Percentiles rank a stretch among this genome's conserved stretches.
Evolutionary conservation across 1,140 invertebrate genomes (phyloP).

Genomic region (Neodiprion virginianus): DNA sequence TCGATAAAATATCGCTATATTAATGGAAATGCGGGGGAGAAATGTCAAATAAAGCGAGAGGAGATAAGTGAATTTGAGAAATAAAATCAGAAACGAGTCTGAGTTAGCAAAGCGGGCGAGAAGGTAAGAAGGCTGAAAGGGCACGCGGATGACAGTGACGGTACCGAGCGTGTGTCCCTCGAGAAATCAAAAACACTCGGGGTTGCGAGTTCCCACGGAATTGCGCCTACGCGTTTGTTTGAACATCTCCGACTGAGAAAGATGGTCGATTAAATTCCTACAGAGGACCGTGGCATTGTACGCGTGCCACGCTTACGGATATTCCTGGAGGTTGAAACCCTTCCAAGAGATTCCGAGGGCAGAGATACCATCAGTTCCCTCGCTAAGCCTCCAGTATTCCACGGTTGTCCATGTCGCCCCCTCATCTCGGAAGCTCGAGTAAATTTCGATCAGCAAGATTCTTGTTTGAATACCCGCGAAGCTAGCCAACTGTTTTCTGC

Average conservation of each 20-base stretch:
- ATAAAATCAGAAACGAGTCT: too few species aligned
- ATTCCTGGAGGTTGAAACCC: background rate
- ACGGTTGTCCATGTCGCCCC: too few species aligned
- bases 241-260: background rate
- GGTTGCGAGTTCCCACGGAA: background rate
- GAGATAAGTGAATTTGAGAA: too few species aligned
- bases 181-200: background rate
- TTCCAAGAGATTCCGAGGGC: background rate
- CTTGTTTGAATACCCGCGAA: conserved; percentile 1
- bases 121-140: too few species aligned
- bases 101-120: too few species aligned
- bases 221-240: background rate
- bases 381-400: background rate
- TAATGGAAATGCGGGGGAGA: too few species aligned
- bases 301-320: background rate
- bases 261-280: conserved; percentile 4
- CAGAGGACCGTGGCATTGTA: background rate
- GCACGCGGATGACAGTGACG: too few species aligned
- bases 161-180: background rate
- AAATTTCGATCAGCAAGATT: background rate
- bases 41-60: too few species aligned
- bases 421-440: background rate
- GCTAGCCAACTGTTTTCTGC: background rate
- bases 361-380: background rate
- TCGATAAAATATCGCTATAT: too few species aligned